phyloP scores from a whole-genome alignment of 1,140 invertebrate species.

The Micrasema longulum region DNA sequence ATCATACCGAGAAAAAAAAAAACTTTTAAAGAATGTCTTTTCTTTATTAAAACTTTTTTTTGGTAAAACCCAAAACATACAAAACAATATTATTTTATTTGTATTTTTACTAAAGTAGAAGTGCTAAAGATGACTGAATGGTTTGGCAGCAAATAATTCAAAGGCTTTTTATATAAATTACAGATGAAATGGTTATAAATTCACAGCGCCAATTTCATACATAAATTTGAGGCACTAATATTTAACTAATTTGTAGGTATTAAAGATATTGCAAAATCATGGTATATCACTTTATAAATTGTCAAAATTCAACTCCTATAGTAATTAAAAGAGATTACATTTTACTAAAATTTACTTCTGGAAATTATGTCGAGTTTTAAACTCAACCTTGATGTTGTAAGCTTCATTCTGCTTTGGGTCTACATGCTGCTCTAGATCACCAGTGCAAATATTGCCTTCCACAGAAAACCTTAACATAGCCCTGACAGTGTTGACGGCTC shows the following conservation, averaged over 20 bases:
- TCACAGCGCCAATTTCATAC: constrained; percentile 24
- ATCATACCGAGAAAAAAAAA: constrained; percentile 15
- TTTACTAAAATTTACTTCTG: too few species aligned
- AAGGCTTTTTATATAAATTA: constrained; percentile 29
- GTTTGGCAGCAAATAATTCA: constrained; percentile 35
- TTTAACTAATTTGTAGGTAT: constrained; percentile 11
- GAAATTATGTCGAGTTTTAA: too few species aligned
- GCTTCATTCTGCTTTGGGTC: too few species aligned
- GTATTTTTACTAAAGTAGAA: constrained; percentile 16
- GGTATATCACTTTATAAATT: constrained; percentile 10
- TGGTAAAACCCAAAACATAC: constrained; percentile 44
- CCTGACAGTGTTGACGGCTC: not conserved
- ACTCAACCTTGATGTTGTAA: too few species aligned
- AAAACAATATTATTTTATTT: constrained; percentile 23
- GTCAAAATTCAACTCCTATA: constrained; percentile 1
- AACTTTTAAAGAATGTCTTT: constrained; percentile 36
- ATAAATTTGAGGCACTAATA: constrained; percentile 21
- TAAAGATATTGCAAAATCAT: not conserved
- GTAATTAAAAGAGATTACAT: too few species aligned
- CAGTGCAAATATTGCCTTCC: not conserved
- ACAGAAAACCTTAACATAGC: constrained; percentile 6
- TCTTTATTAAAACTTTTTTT: constrained; percentile 43
- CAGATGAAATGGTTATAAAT: constrained; percentile 13
- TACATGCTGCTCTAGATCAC: too few species aligned
- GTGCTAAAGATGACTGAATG: constrained; percentile 8